phyloP scores from a whole-genome alignment of 2,113 vertebrate genomes.

The Hippoglossus stenolepis region DNA sequence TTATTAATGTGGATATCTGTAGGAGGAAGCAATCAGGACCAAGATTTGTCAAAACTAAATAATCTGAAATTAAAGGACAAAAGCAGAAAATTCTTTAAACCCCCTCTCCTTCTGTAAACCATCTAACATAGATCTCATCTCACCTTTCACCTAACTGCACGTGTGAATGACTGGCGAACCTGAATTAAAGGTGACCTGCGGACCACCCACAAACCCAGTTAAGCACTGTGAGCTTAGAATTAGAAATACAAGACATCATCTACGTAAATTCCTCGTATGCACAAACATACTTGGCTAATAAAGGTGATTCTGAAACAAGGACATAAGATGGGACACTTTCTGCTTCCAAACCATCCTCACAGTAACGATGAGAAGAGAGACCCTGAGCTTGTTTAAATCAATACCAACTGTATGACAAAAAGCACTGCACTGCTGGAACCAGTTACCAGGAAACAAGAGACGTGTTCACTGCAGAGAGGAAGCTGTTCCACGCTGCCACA shows the following conservation, averaged over 20 bases:
- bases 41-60: neutral
- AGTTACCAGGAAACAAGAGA: slow-evolving; percentile 66
- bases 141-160: neutral
- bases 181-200: neutral
- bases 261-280: neutral
- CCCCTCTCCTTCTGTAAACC: neutral
- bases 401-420: slow-evolving; percentile 57
- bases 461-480: slow-evolving; percentile 39
- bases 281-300: neutral
- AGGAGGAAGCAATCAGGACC: neutral
- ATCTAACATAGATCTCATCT: neutral
- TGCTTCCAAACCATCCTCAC: neutral
- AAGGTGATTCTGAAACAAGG: neutral
- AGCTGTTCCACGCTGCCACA: slow-evolving; percentile 10
- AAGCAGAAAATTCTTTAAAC: neutral
- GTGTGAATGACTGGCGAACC: neutral
- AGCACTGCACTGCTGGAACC: slow-evolving; percentile 61
- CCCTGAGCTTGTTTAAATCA: slow-evolving; percentile 57
- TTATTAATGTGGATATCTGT: no score
- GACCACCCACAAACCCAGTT: slow-evolving; percentile 18
- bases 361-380: neutral
- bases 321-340: neutral
- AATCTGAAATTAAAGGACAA: neutral
- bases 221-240: neutral
- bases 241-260: neutral